Base-by-base conservation (phyloP, 2,797 vertebrate species). In the Rhinophrynus dorsalis region DNA sequence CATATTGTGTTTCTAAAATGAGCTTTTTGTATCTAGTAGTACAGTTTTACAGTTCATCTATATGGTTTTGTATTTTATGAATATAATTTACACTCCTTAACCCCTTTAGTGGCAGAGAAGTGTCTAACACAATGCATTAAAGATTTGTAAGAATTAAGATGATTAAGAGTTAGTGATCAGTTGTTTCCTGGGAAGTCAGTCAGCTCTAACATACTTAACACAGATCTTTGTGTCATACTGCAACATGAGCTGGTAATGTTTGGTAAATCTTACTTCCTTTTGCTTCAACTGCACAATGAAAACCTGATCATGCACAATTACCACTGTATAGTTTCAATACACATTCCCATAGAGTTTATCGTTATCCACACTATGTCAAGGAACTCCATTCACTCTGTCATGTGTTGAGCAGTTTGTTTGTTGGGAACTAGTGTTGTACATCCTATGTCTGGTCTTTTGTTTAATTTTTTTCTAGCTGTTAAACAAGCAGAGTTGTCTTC, bases 221-320 rank as follows among this genome's bases (percentile, higher is more conserved):
- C 12, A 20, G 52, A 56, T 45, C 56, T 61, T 3, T 3, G 8
- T 69, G 20, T 44, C 26, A 33, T 11, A 20, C 15, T 35, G 67
- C n/a, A 70, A 70, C 37, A 15, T 63, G 58, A 70, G 48, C 54
- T 59, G 44, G 21, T 17, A 37, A 23, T 71, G 40, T 56, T 54
- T 62, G 40, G 58, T 32, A 24, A 47, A 60, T 54, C 74, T 81
- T 79, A 76, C 78, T 81, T 85, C 80, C 82, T 82, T 78, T 78
- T 15, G 6, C 69, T 52, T 66, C n/a, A 44, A 32, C 26, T 30
- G 52, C n/a, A 57, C 30, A 8, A 2, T 75, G 48, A 77, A 76
- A 74, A 52, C 72, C 74, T 64, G 71, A 80, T 63, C 75, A 77
- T 68, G 78, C 65, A 75, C 73, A 79, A 68, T 82, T 83, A 77